Evolutionary conservation across 2,113 vertebrate genomes (phyloP).

Genomic region (Capricornis sumatraensis): DNA sequence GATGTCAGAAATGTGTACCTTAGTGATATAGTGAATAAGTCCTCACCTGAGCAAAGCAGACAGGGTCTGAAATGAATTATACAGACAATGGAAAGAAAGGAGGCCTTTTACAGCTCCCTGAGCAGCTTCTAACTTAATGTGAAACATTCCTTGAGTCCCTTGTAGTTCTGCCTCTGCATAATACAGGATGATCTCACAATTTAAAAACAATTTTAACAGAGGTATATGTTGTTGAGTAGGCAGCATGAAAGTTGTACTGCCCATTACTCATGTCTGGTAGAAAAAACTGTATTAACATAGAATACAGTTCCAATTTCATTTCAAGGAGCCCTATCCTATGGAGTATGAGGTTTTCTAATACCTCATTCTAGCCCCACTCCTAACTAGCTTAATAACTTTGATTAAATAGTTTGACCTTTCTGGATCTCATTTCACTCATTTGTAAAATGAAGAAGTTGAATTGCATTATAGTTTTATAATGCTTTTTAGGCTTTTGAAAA

Average conservation of each 20-base stretch:
- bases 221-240: not conserved
- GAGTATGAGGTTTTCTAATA: not conserved
- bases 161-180: not conserved
- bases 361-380: not conserved
- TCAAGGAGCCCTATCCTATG: not conserved
- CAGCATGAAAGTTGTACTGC: not conserved
- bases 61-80: not conserved
- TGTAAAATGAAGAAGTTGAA: not conserved
- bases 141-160: not conserved
- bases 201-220: not conserved
- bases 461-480: not conserved
- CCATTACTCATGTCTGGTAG: not conserved
- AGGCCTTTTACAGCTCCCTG: not conserved
- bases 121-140: not conserved
- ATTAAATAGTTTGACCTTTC: not conserved
- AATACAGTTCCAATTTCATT: not conserved
- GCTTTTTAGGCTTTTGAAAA: constrained; percentile 23
- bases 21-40: not conserved
- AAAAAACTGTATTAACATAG: not conserved
- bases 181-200: not conserved
- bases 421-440: not conserved
- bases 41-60: not conserved
- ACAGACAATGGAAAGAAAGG: not conserved
- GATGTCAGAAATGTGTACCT: not conserved
- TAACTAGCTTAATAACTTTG: not conserved